Conservation (phyloP, 2,797 vertebrate genomes). For the Acridotheres tristis region DNA sequence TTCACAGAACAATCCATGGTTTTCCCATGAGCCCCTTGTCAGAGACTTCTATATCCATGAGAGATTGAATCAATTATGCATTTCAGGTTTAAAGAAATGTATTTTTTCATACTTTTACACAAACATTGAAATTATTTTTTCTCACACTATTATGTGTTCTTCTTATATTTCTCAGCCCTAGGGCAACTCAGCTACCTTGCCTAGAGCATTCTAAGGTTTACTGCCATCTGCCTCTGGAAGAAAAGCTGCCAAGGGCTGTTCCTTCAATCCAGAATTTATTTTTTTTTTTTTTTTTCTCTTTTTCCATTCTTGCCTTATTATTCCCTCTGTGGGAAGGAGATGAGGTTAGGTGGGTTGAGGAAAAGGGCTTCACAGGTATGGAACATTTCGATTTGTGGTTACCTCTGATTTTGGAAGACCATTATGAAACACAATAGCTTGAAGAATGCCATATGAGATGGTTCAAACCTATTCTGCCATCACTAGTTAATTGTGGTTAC, state of each 20-base stretch:
- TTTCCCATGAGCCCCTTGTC: background rate
- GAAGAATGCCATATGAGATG: background rate
- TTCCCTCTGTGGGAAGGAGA: background rate
- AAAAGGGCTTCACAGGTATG: background rate
- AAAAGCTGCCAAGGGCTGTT: background rate
- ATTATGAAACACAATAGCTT: background rate
- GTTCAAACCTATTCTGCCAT: background rate
- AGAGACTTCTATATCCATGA: background rate
- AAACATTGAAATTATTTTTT: background rate
- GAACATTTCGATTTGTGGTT: background rate
- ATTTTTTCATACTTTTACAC: background rate
- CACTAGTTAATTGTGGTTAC: background rate
- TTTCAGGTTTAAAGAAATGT: background rate
- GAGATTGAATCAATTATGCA: background rate
- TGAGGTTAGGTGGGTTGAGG: background rate
- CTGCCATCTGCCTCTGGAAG: background rate
- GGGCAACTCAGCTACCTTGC: background rate
- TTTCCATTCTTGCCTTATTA: background rate
- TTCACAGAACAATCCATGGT: background rate
- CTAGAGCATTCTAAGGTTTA: background rate
- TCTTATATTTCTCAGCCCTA: background rate
- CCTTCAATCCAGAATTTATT: background rate
- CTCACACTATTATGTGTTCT: background rate
- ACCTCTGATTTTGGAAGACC: background rate
- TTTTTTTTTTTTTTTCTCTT: background rate